Conservation (phyloP, 2,113 vertebrate genomes). For the Calidris pugnax region DNA sequence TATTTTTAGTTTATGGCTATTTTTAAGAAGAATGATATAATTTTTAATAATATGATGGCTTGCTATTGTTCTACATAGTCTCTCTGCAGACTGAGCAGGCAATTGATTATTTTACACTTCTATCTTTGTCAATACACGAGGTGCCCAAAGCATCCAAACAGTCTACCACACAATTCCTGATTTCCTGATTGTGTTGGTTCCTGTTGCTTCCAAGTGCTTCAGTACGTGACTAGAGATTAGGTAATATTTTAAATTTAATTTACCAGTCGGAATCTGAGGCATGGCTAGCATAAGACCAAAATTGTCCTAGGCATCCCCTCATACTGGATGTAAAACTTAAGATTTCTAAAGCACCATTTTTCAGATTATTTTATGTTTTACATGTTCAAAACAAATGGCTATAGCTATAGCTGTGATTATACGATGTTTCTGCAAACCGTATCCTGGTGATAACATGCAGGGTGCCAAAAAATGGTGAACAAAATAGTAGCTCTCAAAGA, state of each 20-base stretch:
- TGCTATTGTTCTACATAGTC: background rate
- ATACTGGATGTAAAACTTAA: background rate
- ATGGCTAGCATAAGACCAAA: background rate
- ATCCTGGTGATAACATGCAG: background rate
- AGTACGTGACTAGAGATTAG: background rate
- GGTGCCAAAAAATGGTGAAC: background rate
- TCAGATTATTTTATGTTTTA: background rate
- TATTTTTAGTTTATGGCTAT: background rate
- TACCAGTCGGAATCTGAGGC: background rate
- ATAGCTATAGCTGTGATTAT: background rate
- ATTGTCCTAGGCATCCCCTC: background rate
- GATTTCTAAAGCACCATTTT: background rate
- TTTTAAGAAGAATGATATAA: background rate
- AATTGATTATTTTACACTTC: background rate
- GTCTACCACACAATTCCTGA: background rate
- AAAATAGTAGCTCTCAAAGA: background rate
- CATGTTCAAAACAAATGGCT: background rate
- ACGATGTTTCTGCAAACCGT: background rate
- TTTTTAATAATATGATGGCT: background rate
- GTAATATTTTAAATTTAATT: background rate
- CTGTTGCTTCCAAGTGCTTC: background rate
- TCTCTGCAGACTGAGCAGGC: background rate
- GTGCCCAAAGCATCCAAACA: background rate
- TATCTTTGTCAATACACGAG: background rate
- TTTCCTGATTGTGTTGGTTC: background rate